Conservation (phyloP, 35 echinoderm and acorn worm species). For the Chiridota heheva region DNA sequence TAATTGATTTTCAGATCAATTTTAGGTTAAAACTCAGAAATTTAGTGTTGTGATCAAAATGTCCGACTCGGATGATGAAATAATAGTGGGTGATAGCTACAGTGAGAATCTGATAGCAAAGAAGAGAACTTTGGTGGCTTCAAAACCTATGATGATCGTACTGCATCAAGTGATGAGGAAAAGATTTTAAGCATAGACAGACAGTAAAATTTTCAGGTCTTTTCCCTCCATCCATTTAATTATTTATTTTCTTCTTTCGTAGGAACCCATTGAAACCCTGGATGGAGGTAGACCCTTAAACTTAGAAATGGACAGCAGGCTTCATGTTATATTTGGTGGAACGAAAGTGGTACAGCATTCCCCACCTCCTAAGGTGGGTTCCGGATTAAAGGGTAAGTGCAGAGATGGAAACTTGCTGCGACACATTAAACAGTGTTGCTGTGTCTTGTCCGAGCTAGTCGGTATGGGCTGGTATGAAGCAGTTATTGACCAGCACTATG, state of each 20-base stretch:
- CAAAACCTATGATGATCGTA: no score
- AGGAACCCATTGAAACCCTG: conserved; percentile 82
- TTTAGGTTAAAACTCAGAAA: no score
- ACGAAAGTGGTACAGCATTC: conserved; percentile 98
- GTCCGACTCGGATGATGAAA: no score
- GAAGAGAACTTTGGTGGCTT: no score
- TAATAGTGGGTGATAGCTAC: no score
- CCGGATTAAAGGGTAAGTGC: conserved; percentile 69
- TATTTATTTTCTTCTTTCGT: not conserved
- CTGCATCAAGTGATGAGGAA: no score
- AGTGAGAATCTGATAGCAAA: no score
- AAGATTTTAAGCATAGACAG: no score
- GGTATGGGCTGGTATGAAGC: not conserved
- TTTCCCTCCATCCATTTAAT: not conserved
- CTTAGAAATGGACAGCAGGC: conserved; percentile 61
- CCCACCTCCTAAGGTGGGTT: conserved; percentile 77
- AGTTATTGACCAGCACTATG: not conserved
- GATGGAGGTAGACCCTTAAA: conserved; percentile 59
- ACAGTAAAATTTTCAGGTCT: no score
- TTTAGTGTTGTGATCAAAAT: no score
- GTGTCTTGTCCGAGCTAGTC: not conserved
- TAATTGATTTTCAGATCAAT: no score
- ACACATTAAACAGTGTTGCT: not conserved
- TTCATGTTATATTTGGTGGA: conserved; percentile 89
- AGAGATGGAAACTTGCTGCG: not conserved